A percentile compares a stretch with the other conserved stretches of the same genome.
These are phyloP conservation scores for Shinisaurus crocodilurus DNA, from an alignment of 2,113 vertebrate genomes.

Conservation along the genomic window DNA sequence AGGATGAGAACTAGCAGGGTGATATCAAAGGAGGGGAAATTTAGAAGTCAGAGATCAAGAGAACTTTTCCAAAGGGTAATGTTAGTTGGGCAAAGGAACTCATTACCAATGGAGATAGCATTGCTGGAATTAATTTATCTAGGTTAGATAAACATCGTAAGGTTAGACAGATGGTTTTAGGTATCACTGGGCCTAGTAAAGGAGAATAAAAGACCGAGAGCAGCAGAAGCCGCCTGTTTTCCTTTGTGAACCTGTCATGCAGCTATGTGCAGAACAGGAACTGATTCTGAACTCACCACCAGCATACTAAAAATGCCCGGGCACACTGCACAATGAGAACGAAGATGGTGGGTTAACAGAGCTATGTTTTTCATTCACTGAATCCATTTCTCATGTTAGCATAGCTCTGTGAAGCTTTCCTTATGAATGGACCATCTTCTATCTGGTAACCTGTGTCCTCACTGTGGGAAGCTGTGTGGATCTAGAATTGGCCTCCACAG, in stretches of 20 bases:
- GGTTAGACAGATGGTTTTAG: neutral
- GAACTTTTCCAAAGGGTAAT: neutral
- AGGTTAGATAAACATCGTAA: conserved; percentile 18
- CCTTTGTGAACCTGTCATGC: neutral
- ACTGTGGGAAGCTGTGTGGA: no score
- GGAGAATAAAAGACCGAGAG: neutral
- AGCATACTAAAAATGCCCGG: no score
- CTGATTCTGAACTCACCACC: neutral
- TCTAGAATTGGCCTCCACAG: no score
- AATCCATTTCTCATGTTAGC: neutral
- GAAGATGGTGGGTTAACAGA: neutral
- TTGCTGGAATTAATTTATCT: neutral
- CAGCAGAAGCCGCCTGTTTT: neutral
- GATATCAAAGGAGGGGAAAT: neutral
- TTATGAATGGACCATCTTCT: no score
- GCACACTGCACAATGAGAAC: neutral
- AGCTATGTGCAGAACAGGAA: neutral
- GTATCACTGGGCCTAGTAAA: neutral
- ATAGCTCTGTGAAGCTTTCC: neutral
- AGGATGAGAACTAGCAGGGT: neutral
- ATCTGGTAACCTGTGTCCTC: no score
- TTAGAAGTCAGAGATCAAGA: neutral
- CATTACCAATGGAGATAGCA: neutral
- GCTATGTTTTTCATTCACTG: neutral
- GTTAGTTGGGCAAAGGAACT: neutral